Percentiles rank a stretch among this genome's conserved stretches.
Evolutionary conservation across 2,113 vertebrate genomes (phyloP).

Genomic region (Lota lota): DNA sequence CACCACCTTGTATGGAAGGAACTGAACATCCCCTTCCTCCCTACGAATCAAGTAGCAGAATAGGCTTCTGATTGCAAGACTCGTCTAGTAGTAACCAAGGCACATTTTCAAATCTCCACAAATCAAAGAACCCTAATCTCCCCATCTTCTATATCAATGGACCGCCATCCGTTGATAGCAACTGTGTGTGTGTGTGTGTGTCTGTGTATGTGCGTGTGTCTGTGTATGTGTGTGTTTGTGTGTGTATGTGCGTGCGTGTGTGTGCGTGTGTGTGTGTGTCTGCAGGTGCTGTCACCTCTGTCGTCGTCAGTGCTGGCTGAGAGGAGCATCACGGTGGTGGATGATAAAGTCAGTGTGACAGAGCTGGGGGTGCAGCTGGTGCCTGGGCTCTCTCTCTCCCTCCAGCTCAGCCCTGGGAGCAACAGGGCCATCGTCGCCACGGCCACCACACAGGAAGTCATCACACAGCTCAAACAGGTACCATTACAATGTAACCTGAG

Average conservation of each 20-base stretch:
- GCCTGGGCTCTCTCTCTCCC: constrained; percentile 84
- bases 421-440: constrained; percentile 82
- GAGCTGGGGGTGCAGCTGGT: constrained; percentile 91
- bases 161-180: neutral
- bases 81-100: too few species aligned
- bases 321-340: constrained; percentile 86
- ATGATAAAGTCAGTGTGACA: constrained; percentile 92
- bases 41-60: too few species aligned
- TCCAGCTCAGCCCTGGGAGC: constrained; percentile 82
- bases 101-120: too few species aligned
- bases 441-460: constrained; percentile 82
- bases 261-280: neutral
- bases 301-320: constrained; percentile 90
- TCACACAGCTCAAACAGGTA: constrained; percentile 86
- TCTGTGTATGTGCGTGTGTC: neutral
- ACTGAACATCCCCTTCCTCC: too few species aligned
- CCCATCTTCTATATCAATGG: too few species aligned
- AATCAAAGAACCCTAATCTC: too few species aligned
- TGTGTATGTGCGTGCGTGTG: neutral
- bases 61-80: too few species aligned
- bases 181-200: neutral
- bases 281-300: constrained; percentile 90
- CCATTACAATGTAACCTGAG: too few species aligned
- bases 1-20: too few species aligned
- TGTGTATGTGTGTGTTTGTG: too few species aligned